Conservation (phyloP, 2,888 invertebrate genomes). For the Plemyria rubiginata region DNA sequence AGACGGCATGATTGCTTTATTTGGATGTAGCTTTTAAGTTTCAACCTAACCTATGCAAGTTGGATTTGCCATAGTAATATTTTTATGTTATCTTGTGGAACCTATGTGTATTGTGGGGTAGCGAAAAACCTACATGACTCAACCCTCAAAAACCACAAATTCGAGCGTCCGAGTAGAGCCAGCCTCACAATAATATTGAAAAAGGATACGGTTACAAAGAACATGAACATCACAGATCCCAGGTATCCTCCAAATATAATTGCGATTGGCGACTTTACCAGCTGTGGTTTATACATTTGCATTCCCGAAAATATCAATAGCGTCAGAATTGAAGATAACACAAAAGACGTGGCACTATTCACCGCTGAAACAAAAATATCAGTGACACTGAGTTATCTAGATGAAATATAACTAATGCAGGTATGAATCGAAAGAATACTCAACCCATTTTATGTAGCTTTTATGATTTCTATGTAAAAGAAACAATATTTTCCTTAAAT, state of each 20-base stretch:
- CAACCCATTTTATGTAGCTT: conserved; percentile 1
- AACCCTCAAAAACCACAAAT: too few species aligned
- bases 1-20: too few species aligned
- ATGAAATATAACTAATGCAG: background rate
- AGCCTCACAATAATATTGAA: conserved; percentile 2
- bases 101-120: too few species aligned
- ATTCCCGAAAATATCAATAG: conserved; percentile 95
- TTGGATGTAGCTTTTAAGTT: too few species aligned
- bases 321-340: conserved; percentile 91
- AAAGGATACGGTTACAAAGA: conserved; percentile 92
- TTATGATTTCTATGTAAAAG: background rate
- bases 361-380: conserved; percentile 83
- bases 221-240: conserved; percentile 93
- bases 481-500: too few species aligned
- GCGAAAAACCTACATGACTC: too few species aligned
- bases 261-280: conserved; percentile 91
- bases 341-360: conserved; percentile 90
- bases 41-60: too few species aligned
- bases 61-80: too few species aligned
- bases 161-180: too few species aligned
- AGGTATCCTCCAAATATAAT: conserved; percentile 95
- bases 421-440: background rate
- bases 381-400: background rate
- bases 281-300: conserved; percentile 94
- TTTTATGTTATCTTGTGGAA: too few species aligned